Evolutionary conservation across 2,113 vertebrate species (phyloP).

Genomic region (Strix aluco): DNA sequence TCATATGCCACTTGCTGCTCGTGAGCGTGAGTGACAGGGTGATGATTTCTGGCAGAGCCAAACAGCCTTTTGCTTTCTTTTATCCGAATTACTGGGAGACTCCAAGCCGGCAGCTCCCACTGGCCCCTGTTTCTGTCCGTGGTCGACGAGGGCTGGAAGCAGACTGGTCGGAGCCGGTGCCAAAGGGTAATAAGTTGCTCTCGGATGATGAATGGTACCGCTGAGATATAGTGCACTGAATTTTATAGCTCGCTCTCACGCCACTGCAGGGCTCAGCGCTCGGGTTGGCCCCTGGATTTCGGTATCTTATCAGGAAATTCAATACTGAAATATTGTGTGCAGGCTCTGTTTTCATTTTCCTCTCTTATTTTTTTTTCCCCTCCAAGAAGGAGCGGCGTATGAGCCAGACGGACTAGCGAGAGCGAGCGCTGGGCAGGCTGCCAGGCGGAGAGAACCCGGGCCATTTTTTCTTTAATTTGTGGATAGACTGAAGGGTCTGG

Average conservation of each 20-base stretch:
- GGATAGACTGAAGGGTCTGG: not conserved
- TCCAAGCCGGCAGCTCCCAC: not conserved
- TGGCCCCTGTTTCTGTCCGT: not conserved
- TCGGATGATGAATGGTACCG: not conserved
- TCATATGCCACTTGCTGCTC: not conserved
- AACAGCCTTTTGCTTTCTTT: not conserved
- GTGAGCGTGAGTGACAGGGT: not conserved
- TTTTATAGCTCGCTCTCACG: not conserved
- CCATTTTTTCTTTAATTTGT: not conserved
- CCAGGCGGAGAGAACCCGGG: not conserved
- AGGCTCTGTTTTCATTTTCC: not conserved
- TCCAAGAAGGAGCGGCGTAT: fast-evolving
- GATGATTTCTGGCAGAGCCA: not conserved
- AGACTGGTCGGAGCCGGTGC: not conserved
- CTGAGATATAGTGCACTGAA: not conserved
- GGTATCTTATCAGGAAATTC: not conserved
- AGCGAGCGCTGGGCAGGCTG: not conserved
- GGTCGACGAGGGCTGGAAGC: not conserved
- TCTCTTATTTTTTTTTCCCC: too few species aligned
- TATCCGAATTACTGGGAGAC: not conserved
- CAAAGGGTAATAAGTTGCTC: not conserved
- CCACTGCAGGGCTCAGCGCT: not conserved
- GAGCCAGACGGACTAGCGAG: not conserved
- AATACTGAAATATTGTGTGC: not conserved
- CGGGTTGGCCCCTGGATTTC: not conserved